Evolutionary conservation across 2,113 vertebrate species (phyloP).

Genomic region (Tor tambroides): DNA sequence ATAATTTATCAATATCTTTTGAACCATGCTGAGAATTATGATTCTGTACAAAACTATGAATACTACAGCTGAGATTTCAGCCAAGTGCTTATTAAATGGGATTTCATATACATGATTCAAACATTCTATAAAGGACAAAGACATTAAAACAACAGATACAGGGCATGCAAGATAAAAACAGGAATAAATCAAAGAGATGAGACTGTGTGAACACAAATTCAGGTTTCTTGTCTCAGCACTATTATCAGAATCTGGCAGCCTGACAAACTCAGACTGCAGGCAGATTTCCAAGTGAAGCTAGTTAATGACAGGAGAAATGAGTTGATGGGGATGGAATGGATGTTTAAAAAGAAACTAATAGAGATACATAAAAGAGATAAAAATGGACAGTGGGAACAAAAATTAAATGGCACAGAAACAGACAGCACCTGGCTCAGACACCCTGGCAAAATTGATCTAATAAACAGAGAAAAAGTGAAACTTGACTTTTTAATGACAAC

Average conservation of each 20-base stretch:
- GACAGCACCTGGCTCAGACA: not conserved
- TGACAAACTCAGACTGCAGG: conserved; percentile 2
- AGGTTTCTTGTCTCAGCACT: conserved; percentile 2
- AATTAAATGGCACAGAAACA: not conserved
- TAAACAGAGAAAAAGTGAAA: not conserved
- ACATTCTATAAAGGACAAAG: not conserved
- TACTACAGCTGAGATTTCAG: not conserved
- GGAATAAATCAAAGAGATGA: not conserved
- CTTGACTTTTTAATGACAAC: no score
- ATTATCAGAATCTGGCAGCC: not conserved
- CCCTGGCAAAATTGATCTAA: not conserved
- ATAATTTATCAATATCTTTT: not conserved
- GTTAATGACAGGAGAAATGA: not conserved
- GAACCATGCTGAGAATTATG: not conserved
- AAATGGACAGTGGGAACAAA: not conserved
- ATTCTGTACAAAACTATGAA: not conserved
- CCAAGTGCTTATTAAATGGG: not conserved
- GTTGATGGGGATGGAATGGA: not conserved
- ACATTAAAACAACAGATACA: not conserved
- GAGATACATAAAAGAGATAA: not conserved
- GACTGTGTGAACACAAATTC: not conserved
- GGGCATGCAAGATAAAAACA: not conserved
- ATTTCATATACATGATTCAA: not conserved
- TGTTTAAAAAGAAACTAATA: not conserved
- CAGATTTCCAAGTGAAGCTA: not conserved